phyloP scores from a whole-genome alignment of 1,140 invertebrate genomes.

The Goniozus legneri region DNA sequence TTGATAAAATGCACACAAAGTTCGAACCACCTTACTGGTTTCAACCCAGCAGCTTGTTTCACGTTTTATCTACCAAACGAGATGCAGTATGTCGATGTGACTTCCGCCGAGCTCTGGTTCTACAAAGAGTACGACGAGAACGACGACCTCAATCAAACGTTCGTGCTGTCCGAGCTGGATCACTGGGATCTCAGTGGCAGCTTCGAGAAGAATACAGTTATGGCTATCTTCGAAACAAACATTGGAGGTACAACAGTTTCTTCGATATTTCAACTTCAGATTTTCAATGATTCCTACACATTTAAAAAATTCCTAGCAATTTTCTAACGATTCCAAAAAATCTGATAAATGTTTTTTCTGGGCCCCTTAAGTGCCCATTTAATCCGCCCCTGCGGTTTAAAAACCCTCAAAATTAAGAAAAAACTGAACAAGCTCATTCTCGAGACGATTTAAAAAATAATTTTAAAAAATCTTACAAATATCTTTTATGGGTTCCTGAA shows the following conservation, averaged over 20 bases:
- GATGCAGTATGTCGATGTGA: slow-evolving; percentile 67
- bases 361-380: no score
- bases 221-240: slow-evolving; percentile 70
- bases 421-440: no score
- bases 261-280: no score
- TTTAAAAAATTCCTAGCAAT: no score
- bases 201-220: slow-evolving; percentile 68
- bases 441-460: no score
- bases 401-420: no score
- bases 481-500: no score
- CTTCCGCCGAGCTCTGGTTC: slow-evolving; percentile 74
- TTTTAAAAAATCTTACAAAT: no score
- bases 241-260: slow-evolving; percentile 58
- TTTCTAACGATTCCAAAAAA: no score
- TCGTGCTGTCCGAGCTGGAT: slow-evolving; percentile 75
- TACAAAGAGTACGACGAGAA: slow-evolving; percentile 65
- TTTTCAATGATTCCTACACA: no score
- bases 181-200: slow-evolving; percentile 69
- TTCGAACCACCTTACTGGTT: slow-evolving; percentile 42
- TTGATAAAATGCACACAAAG: slow-evolving; percentile 40
- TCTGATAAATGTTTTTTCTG: no score
- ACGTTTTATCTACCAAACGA: slow-evolving; percentile 67
- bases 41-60: slow-evolving; percentile 66
- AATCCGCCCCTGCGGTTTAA: no score
- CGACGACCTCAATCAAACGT: slow-evolving; percentile 66